Evolutionary conservation across 1,140 invertebrate genomes (phyloP), one percentile per base, ranked within the genome.

Genomic region (Listronotus bonariensis): DNA sequence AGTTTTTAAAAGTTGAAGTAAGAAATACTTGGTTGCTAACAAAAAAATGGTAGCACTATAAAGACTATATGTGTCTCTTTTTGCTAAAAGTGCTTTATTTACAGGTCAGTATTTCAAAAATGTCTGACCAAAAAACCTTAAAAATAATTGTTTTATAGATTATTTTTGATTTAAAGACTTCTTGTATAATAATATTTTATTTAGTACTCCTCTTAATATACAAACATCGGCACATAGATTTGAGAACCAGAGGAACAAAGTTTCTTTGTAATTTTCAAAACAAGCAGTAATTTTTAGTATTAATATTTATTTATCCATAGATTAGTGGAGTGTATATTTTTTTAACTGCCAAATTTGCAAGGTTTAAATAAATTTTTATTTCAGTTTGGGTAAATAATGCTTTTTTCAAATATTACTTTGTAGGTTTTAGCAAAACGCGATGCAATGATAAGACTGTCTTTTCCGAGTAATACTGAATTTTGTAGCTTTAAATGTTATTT

Each of bases 231-330:
- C 42, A 18, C 17, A 5, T 18, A 45, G 7, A 2, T 15, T 17
- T 15, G 14, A 5, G 6, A 18, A 45, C n/a, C 14, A 15, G n/a
- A 9, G 34, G 34, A 36, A 36, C 34, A 36, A 36, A 36, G 34
- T 36, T 36, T 36, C 34, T 36, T 36, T 12, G 34, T 36, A 36
- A 36, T 36, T 36, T 36, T 10, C 2, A 36, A 36, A 36, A 36
- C 8, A 12, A 36, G 1, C 8, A 36, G 34, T 36, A 18, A 17
- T 45, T 45, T n/a, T 49, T 49, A 49, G 46, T 49, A 49, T 49
- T 49, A 49, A 49, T 49, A 53, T 53, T 53, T 38, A 36, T 53
- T 53, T 53, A 53, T 53, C 49, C n/a, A 11, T 53, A 53, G 49
- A 26, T 34, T 52, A 36, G 32, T 52, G n/a, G 11, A 52, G 46